These are phyloP conservation scores for Lycocerus yunnanus DNA, from an alignment of 2,888 invertebrate species.

Conservation along the genomic window DNA sequence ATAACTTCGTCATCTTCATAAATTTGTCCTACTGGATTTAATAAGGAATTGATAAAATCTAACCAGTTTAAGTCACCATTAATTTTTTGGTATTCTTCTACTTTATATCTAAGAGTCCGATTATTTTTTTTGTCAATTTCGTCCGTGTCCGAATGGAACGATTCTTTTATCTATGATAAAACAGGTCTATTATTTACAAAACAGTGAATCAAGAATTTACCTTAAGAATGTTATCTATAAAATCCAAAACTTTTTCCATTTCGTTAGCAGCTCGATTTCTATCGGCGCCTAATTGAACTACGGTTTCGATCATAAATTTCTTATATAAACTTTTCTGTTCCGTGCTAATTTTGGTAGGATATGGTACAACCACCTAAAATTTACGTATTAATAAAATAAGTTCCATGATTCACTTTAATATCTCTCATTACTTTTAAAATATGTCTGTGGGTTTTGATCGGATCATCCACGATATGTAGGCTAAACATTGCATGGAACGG, in stretches of 20 bases:
- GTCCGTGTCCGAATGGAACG: neutral
- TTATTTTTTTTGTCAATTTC: neutral
- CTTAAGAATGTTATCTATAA: slow-evolving; percentile 37
- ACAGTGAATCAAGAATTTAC: slow-evolving; percentile 13
- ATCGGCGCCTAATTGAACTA: slow-evolving; percentile 36
- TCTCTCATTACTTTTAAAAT: neutral
- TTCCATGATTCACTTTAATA: neutral
- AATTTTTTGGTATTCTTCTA: slow-evolving; percentile 8
- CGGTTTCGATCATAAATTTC: slow-evolving; percentile 39
- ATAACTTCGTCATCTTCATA: neutral
- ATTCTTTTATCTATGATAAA: neutral
- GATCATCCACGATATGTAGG: neutral
- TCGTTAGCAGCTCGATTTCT: slow-evolving; percentile 31
- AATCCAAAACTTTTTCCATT: slow-evolving; percentile 37
- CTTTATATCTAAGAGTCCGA: neutral
- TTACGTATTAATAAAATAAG: neutral
- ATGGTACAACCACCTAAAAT: slow-evolving; percentile 6
- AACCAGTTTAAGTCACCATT: slow-evolving; percentile 10
- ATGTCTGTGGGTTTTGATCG: neutral
- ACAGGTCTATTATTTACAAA: neutral
- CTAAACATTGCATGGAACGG: neutral
- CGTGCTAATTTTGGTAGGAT: neutral
- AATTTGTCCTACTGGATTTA: slow-evolving; percentile 3
- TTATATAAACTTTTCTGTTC: slow-evolving; percentile 7
- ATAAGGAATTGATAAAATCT: slow-evolving; percentile 11